phyloP scores from a whole-genome alignment of 2,113 vertebrate species.

The Brachypodius melanocephalos region DNA sequence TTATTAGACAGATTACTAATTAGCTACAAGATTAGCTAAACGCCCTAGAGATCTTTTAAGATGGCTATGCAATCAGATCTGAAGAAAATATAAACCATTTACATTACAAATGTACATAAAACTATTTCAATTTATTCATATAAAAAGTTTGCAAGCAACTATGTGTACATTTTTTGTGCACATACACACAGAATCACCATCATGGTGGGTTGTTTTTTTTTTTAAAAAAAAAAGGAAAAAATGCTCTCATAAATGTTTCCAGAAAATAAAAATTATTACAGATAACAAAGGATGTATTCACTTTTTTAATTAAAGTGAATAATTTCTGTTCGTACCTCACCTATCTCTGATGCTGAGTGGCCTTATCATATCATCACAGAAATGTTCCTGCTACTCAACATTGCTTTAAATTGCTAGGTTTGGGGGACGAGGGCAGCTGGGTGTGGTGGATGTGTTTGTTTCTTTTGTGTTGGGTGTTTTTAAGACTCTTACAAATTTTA shows the following conservation, averaged over 20 bases:
- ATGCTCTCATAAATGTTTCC: not conserved
- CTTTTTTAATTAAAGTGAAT: not conserved
- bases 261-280: not conserved
- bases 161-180: accelerated
- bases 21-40: not conserved
- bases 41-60: not conserved
- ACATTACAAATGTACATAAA: not conserved
- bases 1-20: not conserved
- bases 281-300: not conserved
- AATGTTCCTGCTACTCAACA: not conserved
- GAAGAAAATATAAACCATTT: not conserved
- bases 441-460: not conserved
- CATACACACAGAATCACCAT: not conserved
- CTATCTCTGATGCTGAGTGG: not conserved
- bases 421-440: not conserved
- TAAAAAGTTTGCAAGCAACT: not conserved
- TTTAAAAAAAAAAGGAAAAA: not conserved
- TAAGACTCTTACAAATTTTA: slow-evolving; percentile 25
- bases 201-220: not conserved
- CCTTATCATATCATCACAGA: not conserved
- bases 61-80: not conserved
- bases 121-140: not conserved
- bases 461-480: not conserved
- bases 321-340: not conserved
- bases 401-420: not conserved